These are phyloP conservation scores for Nemoura dubitans DNA, from an alignment of 2,888 invertebrate genomes.

Conservation along the genomic window DNA sequence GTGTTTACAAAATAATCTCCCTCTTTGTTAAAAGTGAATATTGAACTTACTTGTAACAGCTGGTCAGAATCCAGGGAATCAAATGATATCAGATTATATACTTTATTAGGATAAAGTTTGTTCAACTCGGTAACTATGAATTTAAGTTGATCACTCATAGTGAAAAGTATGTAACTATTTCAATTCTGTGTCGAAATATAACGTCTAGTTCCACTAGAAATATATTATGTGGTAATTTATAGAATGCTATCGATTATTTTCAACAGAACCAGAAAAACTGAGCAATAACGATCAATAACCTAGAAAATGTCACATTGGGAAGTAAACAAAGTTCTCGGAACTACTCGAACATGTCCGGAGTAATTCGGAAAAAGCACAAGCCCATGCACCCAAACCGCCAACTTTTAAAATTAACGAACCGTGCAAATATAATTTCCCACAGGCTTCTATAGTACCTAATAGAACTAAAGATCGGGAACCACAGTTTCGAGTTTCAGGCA, in stretches of 20 bases:
- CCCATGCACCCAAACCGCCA: neutral
- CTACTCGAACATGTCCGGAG: neutral
- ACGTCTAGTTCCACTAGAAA: conserved; percentile 2
- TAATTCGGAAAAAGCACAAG: too few species aligned
- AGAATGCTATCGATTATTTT: neutral
- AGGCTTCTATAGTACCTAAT: too few species aligned
- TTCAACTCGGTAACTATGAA: conserved; percentile 79
- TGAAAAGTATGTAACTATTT: neutral
- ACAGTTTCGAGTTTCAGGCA: too few species aligned
- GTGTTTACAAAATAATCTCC: too few species aligned
- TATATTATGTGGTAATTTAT: neutral
- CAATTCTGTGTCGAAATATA: neutral
- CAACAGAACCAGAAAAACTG: neutral
- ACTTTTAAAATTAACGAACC: neutral
- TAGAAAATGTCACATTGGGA: neutral
- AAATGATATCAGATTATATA: conserved; percentile 84
- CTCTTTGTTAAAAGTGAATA: neutral
- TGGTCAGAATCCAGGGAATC: conserved; percentile 80
- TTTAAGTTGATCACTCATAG: conserved; percentile 74
- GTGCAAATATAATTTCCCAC: too few species aligned
- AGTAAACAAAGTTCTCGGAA: neutral
- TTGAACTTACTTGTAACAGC: conserved; percentile 69
- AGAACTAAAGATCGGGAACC: too few species aligned
- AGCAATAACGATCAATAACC: neutral
- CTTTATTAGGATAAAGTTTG: conserved; percentile 73